Conservation (phyloP, 1,140 invertebrate genomes). For the Pogonognathellus flavescens region DNA sequence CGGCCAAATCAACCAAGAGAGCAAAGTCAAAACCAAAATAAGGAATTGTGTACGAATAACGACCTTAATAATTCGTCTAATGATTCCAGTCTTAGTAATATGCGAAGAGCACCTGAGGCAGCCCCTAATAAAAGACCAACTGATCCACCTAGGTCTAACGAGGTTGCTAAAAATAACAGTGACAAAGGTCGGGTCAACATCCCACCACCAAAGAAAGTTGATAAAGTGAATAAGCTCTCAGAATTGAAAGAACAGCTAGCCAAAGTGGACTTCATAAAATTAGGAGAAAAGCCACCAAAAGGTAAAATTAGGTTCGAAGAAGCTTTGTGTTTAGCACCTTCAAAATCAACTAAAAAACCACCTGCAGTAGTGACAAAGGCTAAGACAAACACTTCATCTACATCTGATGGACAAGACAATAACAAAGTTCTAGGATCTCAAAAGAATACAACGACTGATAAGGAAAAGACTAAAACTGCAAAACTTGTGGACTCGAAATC, state of each 20-base stretch:
- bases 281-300: background rate
- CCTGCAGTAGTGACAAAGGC: background rate
- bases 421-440: background rate
- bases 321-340: background rate
- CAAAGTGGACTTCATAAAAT: background rate
- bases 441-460: constrained; percentile 42
- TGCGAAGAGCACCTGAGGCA: background rate
- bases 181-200: background rate
- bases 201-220: background rate
- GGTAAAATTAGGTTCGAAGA: constrained; percentile 23
- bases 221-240: constrained; percentile 7
- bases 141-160: background rate
- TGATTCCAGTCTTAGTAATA: background rate
- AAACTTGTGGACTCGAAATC: background rate
- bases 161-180: background rate
- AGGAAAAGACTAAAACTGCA: constrained; percentile 23
- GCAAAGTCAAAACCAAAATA: background rate
- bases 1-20: background rate
- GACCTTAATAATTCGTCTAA: background rate
- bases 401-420: background rate
- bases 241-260: background rate
- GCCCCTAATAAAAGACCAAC: background rate
- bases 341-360: background rate
- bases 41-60: background rate
- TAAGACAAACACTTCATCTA: background rate